Evolutionary conservation across 2,888 invertebrate genomes (phyloP).

Genomic region (Dryomyza anilis): DNA sequence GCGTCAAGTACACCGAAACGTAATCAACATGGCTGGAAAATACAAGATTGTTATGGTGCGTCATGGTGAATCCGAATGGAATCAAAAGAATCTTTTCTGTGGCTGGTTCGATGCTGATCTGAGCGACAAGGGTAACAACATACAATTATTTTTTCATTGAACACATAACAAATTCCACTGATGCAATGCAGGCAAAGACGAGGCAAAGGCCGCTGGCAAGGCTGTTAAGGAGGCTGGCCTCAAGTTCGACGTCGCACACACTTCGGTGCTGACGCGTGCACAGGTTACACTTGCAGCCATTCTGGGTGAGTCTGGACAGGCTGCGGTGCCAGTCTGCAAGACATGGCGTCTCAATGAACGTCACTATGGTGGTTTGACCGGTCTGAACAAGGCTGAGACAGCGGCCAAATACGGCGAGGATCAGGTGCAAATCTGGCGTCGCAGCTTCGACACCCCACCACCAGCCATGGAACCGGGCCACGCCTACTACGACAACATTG

Average conservation of each 20-base stretch:
- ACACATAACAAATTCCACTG: background rate
- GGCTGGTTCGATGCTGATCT: constrained; percentile 77
- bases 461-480: constrained; percentile 83
- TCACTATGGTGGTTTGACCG: constrained; percentile 86
- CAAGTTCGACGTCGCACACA: constrained; percentile 80
- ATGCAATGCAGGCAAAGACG: constrained; percentile 50
- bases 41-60: constrained; percentile 77
- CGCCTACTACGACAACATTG: constrained; percentile 77
- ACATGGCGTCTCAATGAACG: constrained; percentile 88
- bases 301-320: constrained; percentile 72
- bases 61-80: constrained; percentile 80
- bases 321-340: constrained; percentile 71
- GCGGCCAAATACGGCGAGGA: constrained; percentile 87
- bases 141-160: constrained; percentile 1
- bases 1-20: constrained; percentile 20
- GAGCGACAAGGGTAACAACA: constrained; percentile 72
- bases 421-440: constrained; percentile 83
- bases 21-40: constrained; percentile 60
- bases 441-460: constrained; percentile 84
- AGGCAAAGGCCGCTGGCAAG: constrained; percentile 70
- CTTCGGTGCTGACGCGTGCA: constrained; percentile 81
- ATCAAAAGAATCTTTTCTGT: constrained; percentile 75
- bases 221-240: constrained; percentile 77
- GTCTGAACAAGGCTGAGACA: constrained; percentile 87
- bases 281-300: constrained; percentile 76